phyloP scores from a whole-genome alignment of 2,113 vertebrate species.

The Dinomys branickii region DNA sequence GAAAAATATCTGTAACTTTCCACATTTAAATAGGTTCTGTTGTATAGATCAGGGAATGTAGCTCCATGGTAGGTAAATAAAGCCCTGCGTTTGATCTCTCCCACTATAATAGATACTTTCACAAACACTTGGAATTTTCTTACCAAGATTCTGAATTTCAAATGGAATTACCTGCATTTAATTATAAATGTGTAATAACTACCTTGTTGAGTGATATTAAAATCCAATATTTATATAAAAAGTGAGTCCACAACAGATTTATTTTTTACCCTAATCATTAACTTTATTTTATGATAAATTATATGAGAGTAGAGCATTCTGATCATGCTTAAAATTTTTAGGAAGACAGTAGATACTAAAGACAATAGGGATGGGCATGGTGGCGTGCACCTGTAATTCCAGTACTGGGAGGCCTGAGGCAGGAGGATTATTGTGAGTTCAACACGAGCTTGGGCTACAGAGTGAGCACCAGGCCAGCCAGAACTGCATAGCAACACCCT shows the following conservation, averaged over 20 bases:
- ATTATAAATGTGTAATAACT: not conserved
- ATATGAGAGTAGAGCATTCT: not conserved
- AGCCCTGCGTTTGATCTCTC: not conserved
- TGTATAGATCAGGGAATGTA: not conserved
- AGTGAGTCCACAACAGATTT: not conserved
- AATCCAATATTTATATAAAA: not conserved
- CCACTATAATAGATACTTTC: not conserved
- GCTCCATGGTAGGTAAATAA: not conserved
- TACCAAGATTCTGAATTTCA: slow-evolving; percentile 8
- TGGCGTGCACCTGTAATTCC: no score
- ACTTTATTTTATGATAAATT: slow-evolving; percentile 33
- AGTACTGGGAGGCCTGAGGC: no score
- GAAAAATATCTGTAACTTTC: not conserved
- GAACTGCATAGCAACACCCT: no score
- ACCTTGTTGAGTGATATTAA: slow-evolving; percentile 32
- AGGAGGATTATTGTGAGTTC: no score
- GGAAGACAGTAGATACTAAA: not conserved
- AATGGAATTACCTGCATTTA: slow-evolving; percentile 16
- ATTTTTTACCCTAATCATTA: not conserved
- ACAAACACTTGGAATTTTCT: slow-evolving; percentile 13
- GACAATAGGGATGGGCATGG: not conserved
- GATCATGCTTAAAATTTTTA: slow-evolving; percentile 1
- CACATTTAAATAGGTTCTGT: not conserved
- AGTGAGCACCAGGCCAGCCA: no score
- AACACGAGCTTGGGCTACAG: no score